Evolutionary conservation across 2,113 vertebrate species (phyloP), one percentile per base, ranked within the genome.

Genomic region (Phylloscopus trochiloides): DNA sequence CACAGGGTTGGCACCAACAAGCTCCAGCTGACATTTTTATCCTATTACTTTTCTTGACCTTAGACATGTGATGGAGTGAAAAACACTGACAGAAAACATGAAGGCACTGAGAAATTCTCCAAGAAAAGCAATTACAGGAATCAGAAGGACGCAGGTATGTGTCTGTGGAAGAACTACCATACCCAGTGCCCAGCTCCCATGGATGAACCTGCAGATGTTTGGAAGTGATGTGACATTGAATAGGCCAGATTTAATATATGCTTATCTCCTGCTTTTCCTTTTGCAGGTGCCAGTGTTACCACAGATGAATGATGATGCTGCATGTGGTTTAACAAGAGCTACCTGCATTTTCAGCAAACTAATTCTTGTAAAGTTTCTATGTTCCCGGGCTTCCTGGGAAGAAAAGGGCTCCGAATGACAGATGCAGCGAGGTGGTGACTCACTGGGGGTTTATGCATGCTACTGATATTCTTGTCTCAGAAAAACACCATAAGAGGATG

Each of bases 401-500:
- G 59, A 67, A 92, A 57, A 83, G 14, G 14, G 31, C 68, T 57
- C 47, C 63, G 34, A 90, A 71, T 29, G 57, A 34, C 62, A 83
- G 51, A 86, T 48, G 31, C 43, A 89, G 51, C 0, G 36, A 86
- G 59, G 47, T 24, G 26, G 40, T 94, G 85, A 93, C 79, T 93
- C 86, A 80, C 5, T 70, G 25, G 36, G 21, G n/a, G 72, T 92
- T 94, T 83, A 92, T 42, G 79, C 45, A 25, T 68, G 88, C 68
- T 84, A 71, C 76, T 77, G 40, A 61, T 96, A 88, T 36, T 88
- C 92, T 80, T 63, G 68, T 77, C 86, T 86, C 88, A 86, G 79
- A 96, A 92, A 88, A 96, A 54, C 75, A 93, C 79, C 92, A 82
- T 76, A 94, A 93, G 92, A 94, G 86, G 92, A 90, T 80, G 82